phyloP scores from a whole-genome alignment of 2,888 invertebrate genomes.

The Lissonota sp. region DNA sequence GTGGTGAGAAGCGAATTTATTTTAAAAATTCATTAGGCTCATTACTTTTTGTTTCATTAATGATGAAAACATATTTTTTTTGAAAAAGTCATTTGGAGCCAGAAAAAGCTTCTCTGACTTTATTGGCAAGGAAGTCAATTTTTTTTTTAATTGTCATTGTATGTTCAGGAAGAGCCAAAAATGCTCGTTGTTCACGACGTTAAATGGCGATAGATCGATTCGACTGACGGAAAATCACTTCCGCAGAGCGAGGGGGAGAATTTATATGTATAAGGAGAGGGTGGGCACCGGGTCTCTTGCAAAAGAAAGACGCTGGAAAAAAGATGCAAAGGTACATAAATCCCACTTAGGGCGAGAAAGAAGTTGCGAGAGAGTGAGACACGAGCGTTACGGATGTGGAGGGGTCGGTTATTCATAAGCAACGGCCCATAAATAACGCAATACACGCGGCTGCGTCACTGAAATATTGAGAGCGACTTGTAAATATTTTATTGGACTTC shows the following conservation, averaged over 20 bases:
- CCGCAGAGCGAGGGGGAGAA: not conserved
- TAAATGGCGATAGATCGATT: slow-evolving; percentile 49
- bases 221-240: slow-evolving; percentile 54
- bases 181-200: too few relatives aligned
- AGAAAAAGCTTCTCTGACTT: too few relatives aligned
- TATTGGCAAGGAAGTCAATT: too few relatives aligned
- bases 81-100: too few relatives aligned
- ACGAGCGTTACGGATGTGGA: slow-evolving; percentile 63
- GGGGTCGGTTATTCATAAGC: slow-evolving; percentile 82
- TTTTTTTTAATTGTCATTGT: too few relatives aligned
- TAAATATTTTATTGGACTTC: slow-evolving; percentile 74
- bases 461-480: slow-evolving; percentile 80
- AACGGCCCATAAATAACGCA: slow-evolving; percentile 82
- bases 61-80: too few relatives aligned
- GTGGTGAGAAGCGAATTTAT: not conserved
- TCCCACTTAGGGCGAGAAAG: slow-evolving; percentile 76
- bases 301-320: slow-evolving; percentile 38
- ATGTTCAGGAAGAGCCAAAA: too few relatives aligned
- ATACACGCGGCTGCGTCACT: slow-evolving; percentile 72
- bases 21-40: too few relatives aligned
- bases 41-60: too few relatives aligned
- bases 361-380: slow-evolving; percentile 55
- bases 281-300: not conserved
- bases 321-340: slow-evolving; percentile 64
- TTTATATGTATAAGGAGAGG: not conserved